Percentiles rank a stretch among this genome's conserved stretches.
Evolutionary conservation across 2,888 invertebrate species (phyloP).

Genomic region (Spodoptera littoralis): DNA sequence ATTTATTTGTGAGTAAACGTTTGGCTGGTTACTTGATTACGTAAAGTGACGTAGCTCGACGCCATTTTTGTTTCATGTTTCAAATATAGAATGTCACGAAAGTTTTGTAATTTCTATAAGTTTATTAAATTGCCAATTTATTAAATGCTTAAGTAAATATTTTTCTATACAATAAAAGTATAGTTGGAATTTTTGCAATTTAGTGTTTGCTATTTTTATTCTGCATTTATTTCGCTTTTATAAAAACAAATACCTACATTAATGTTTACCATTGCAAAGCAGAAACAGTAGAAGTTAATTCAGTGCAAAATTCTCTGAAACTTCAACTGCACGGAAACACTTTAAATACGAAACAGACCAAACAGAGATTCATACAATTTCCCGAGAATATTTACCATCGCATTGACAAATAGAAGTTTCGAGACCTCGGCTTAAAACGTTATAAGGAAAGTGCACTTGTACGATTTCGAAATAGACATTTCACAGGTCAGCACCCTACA

Average conservation of each 20-base stretch:
- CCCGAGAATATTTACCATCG: constrained; percentile 15
- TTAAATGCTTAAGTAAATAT: neutral
- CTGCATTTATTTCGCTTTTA: too few species aligned
- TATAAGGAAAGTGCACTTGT: constrained; percentile 1
- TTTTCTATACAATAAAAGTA: too few species aligned
- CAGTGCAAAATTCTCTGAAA: too few species aligned
- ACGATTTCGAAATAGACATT: neutral
- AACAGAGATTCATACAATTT: constrained; percentile 5
- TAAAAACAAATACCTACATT: too few species aligned
- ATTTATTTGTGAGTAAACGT: constrained; percentile 20
- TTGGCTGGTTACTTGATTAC: constrained; percentile 31
- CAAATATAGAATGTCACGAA: constrained; percentile 24
- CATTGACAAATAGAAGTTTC: constrained; percentile 1
- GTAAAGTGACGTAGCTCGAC: constrained; percentile 19
- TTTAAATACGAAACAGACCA: too few species aligned
- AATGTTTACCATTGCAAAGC: too few species aligned
- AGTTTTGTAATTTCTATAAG: constrained; percentile 2
- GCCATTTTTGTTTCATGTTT: constrained; percentile 37
- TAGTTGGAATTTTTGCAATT: too few species aligned
- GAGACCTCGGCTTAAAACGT: constrained; percentile 22
- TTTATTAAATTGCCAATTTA: neutral
- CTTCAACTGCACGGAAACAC: too few species aligned
- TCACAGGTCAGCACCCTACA: neutral
- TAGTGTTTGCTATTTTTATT: too few species aligned
- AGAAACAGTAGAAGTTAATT: too few species aligned